A percentile compares a stretch with the other conserved stretches of the same genome.
These are phyloP conservation scores for Tribolium castaneum DNA, from an alignment of 1,140 invertebrate genomes.

Conservation along the genomic window DNA sequence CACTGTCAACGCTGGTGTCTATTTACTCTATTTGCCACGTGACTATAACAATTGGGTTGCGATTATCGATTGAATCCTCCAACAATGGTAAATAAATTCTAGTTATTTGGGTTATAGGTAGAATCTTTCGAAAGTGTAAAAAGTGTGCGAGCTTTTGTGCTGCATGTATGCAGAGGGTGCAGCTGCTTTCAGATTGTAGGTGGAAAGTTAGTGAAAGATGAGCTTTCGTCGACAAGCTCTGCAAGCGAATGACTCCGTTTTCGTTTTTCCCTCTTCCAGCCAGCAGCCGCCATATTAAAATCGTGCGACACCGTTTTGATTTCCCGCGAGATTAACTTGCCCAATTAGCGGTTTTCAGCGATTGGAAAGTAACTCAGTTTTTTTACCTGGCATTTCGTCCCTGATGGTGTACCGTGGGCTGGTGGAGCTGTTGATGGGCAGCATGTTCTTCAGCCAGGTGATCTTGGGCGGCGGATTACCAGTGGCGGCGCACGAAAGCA, in stretches of 20 bases:
- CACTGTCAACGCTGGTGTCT: too few species aligned
- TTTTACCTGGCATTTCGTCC: conserved; percentile 77
- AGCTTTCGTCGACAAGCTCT: conserved; percentile 17
- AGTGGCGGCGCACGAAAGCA: conserved; percentile 87
- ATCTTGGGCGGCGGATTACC: conserved; percentile 89
- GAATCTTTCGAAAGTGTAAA: neutral
- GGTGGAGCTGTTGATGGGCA: conserved; percentile 83
- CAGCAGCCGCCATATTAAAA: conserved; percentile 14
- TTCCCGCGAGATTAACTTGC: neutral
- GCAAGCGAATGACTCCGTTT: conserved; percentile 12
- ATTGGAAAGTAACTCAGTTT: too few species aligned
- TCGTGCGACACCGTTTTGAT: conserved; percentile 22
- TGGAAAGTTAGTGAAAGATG: conserved; percentile 20
- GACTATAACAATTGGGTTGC: neutral
- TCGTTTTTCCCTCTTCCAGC: neutral
- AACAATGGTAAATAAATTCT: neutral
- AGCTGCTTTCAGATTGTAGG: neutral
- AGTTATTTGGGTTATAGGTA: neutral
- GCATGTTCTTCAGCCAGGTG: conserved; percentile 91
- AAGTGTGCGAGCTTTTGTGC: neutral
- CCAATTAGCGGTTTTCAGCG: conserved; percentile 54
- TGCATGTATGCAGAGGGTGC: conserved; percentile 9
- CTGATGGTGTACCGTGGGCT: conserved; percentile 88
- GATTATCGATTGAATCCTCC: neutral
- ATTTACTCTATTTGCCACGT: neutral